A percentile compares a stretch with the other conserved stretches of the same genome.
Conservation (phyloP, 2,797 vertebrate species). For the Phrynocephalus forsythii region DNA sequence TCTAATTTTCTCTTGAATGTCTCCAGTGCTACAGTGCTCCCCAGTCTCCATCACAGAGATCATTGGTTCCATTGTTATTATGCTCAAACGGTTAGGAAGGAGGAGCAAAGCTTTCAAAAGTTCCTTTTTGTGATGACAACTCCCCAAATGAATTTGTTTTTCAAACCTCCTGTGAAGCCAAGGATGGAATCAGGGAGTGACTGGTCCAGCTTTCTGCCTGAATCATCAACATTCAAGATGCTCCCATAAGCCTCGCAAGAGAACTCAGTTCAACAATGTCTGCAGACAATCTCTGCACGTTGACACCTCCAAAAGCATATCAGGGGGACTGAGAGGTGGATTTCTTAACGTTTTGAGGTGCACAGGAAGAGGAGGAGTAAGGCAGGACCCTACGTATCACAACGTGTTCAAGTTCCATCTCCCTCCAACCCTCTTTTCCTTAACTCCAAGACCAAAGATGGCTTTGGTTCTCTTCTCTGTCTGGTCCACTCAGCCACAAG, state of each 20-base stretch:
- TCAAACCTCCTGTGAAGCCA: background rate
- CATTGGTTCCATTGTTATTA: too few relatives aligned
- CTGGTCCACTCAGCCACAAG: constrained; percentile 45
- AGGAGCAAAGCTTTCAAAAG: too few relatives aligned
- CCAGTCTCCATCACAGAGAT: too few relatives aligned
- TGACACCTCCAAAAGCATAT: background rate
- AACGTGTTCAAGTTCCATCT: too few relatives aligned
- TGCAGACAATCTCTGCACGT: background rate
- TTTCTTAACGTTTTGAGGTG: background rate
- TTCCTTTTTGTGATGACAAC: too few relatives aligned
- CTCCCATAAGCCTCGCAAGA: background rate
- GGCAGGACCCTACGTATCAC: too few relatives aligned
- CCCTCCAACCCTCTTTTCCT: background rate
- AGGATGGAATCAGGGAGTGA: background rate
- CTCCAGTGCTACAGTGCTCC: too few relatives aligned
- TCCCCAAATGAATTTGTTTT: background rate
- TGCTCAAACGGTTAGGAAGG: too few relatives aligned
- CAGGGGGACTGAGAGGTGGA: background rate
- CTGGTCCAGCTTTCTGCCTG: background rate
- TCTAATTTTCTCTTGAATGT: too few relatives aligned
- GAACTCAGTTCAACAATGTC: too few relatives aligned
- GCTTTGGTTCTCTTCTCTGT: constrained; percentile 21
- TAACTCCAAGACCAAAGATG: background rate
- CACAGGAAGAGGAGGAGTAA: background rate
- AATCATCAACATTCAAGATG: background rate